Percentiles rank a stretch among this genome's conserved stretches.
Evolutionary conservation across 1,140 invertebrate species (phyloP).

Genomic region (Archivesica marissinica): DNA sequence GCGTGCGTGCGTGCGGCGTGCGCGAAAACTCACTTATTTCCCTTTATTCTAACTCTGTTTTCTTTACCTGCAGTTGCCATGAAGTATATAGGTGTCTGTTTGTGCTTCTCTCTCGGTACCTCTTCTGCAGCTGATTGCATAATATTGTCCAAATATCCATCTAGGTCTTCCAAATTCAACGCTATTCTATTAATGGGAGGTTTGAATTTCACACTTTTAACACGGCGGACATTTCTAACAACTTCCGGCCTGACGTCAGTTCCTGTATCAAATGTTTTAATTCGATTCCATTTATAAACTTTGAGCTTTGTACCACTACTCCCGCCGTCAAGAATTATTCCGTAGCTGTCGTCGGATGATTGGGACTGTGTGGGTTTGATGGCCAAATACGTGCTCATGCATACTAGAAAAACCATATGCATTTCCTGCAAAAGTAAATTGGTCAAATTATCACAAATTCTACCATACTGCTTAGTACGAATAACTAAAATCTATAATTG

Average conservation of each 20-base stretch:
- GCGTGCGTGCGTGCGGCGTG: too few species aligned
- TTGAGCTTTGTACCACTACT: conserved; percentile 79
- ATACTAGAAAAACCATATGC: conserved; percentile 67
- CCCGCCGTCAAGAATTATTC: conserved; percentile 77
- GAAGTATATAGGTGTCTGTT: conserved; percentile 83
- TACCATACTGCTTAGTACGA: neutral
- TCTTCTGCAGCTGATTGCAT: conserved; percentile 70
- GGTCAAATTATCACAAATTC: neutral
- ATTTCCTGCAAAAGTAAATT: conserved; percentile 65
- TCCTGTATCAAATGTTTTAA: neutral
- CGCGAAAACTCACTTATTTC: too few species aligned
- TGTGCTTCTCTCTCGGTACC: conserved; percentile 76
- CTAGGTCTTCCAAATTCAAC: conserved; percentile 57
- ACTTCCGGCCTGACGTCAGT: neutral
- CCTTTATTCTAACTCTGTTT: too few species aligned
- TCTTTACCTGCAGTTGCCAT: conserved; percentile 86
- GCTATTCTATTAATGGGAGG: conserved; percentile 71
- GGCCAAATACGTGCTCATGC: conserved; percentile 55
- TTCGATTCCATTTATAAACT: conserved; percentile 68
- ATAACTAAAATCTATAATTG: too few species aligned
- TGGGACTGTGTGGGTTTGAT: neutral
- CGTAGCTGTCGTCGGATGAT: conserved; percentile 60
- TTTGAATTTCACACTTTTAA: conserved; percentile 63
- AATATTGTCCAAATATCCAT: conserved; percentile 66
- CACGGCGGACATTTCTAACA: conserved; percentile 56